Evolutionary conservation across 2,797 vertebrate species (phyloP).

Genomic region (Macropodus opercularis): DNA sequence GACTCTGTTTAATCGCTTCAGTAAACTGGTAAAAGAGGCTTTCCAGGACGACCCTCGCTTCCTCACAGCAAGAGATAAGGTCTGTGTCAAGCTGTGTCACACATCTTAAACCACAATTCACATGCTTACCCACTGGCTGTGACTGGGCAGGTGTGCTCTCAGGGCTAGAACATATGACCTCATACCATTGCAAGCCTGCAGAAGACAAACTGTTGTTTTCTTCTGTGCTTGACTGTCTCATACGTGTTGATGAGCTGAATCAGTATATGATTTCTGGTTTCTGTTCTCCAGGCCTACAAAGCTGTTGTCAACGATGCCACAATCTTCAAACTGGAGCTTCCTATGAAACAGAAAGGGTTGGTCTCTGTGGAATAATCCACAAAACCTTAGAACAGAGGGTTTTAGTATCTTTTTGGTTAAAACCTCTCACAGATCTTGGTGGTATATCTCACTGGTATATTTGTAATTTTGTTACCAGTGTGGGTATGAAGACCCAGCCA

Average conservation of each 20-base stretch:
- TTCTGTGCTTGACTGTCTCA: no score
- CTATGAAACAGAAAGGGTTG: conserved; percentile 97
- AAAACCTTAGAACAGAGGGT: background rate
- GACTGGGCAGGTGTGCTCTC: no score
- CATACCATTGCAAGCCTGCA: no score
- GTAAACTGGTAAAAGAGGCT: conserved; percentile 97
- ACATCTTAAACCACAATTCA: no score
- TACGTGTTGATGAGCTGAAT: no score
- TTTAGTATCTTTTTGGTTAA: background rate
- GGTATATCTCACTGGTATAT: no score
- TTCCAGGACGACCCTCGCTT: conserved; percentile 98
- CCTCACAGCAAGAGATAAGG: conserved; percentile 97
- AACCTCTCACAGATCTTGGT: no score
- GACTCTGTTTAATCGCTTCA: conserved; percentile 97
- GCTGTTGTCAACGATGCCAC: conserved; percentile 98
- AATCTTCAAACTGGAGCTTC: conserved; percentile 98
- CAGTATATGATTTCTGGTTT: background rate
- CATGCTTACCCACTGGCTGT: no score
- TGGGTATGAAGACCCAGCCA: conserved; percentile 96
- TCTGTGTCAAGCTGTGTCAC: conserved; percentile 52
- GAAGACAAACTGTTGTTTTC: no score
- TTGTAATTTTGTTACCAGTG: conserved; percentile 72
- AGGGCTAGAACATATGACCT: no score
- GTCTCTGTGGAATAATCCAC: conserved; percentile 20
- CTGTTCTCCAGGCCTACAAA: conserved; percentile 88